Conservation (phyloP, 2,888 invertebrate species). For the Polymixis flavicincta region DNA sequence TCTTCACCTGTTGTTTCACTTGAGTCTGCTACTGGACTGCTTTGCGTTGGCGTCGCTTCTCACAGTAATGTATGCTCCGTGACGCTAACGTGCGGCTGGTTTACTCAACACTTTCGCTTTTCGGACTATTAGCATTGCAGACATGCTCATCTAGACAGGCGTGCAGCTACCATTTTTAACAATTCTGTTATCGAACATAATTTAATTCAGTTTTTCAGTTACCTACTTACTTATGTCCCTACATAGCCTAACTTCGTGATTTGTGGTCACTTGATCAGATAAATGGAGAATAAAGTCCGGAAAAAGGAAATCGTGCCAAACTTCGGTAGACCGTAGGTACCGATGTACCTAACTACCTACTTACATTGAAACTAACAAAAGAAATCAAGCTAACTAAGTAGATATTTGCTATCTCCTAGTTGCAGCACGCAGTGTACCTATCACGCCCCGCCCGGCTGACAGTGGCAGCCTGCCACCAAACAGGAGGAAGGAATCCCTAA, state of each 20-base stretch:
- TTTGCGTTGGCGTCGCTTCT: constrained; percentile 42
- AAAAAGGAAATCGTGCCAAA: constrained; percentile 14
- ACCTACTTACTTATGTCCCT: too few relatives aligned
- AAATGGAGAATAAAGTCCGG: background rate
- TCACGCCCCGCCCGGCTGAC: constrained; percentile 17
- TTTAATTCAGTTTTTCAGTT: background rate
- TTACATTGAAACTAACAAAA: background rate
- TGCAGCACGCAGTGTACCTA: constrained; percentile 19
- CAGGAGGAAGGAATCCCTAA: constrained; percentile 50
- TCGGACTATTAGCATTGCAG: background rate
- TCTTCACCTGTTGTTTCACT: background rate
- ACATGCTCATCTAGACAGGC: background rate
- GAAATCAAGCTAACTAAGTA: background rate
- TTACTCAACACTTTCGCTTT: constrained; percentile 57
- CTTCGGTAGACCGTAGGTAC: background rate
- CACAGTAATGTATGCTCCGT: constrained; percentile 26
- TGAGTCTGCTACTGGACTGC: background rate
- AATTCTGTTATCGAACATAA: background rate
- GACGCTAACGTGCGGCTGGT: constrained; percentile 32
- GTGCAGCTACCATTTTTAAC: background rate
- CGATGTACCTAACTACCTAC: background rate
- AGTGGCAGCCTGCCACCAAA: constrained; percentile 60
- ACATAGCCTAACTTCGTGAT: background rate
- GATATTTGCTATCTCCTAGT: background rate
- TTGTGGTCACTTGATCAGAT: constrained; percentile 4